A percentile compares a stretch with the other conserved stretches of the same genome.
Evolutionary conservation across 2,113 vertebrate genomes (phyloP).

Genomic region (Loxodonta africana): DNA sequence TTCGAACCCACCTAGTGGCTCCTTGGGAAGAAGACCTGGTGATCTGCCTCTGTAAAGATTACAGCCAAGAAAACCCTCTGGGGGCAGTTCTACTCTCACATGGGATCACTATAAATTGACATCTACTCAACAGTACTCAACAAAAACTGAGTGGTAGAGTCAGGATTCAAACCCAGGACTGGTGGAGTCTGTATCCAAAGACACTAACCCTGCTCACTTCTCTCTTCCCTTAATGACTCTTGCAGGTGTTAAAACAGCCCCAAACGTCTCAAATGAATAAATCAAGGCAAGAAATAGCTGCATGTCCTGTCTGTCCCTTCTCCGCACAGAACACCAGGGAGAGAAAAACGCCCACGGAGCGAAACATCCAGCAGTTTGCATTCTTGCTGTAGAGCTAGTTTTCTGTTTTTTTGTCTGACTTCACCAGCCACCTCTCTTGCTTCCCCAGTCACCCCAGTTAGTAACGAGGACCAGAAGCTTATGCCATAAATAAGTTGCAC

Average conservation of each 20-base stretch:
- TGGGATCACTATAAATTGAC: not conserved
- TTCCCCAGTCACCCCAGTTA: slow-evolving; percentile 79
- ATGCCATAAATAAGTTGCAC: slow-evolving; percentile 85
- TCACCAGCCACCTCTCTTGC: slow-evolving; percentile 74
- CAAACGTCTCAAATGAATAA: not conserved
- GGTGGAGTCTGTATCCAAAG: not conserved
- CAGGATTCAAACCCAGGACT: not conserved
- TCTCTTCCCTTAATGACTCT: not conserved
- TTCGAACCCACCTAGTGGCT: not conserved
- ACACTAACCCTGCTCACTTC: fast-evolving
- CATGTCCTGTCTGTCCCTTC: not conserved
- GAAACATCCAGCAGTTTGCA: fast-evolving
- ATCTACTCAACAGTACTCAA: not conserved
- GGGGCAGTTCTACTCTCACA: no score
- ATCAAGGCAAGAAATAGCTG: not conserved
- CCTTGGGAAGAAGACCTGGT: not conserved
- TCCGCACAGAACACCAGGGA: not conserved
- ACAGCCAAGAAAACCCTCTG: not conserved
- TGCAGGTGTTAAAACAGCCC: not conserved
- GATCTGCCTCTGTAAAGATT: not conserved
- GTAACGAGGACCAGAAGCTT: slow-evolving; percentile 78
- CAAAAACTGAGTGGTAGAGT: not conserved
- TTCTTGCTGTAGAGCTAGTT: slow-evolving; percentile 76
- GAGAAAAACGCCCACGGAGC: fast-evolving
- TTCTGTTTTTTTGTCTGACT: slow-evolving; percentile 43